phyloP scores from a whole-genome alignment of 2,113 vertebrate species.

The Dinomys branickii region DNA sequence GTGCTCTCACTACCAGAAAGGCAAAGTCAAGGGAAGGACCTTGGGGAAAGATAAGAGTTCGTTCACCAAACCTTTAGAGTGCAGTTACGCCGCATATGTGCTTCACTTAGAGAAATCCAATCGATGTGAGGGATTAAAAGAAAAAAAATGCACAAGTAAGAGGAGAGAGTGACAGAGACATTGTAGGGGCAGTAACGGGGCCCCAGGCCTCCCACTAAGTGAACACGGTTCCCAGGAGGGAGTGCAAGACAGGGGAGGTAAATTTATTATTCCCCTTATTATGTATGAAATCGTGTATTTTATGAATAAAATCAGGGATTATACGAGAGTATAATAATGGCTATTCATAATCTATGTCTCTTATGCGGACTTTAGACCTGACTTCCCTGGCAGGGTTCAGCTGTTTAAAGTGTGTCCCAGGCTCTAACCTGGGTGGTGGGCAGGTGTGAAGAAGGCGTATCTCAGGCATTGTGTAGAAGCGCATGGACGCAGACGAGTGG shows the following conservation, averaged over 20 bases:
- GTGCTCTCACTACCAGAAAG: not conserved
- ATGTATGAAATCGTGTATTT: conserved; percentile 35
- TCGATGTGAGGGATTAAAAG: not conserved
- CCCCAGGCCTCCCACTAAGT: not conserved
- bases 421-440: not conserved
- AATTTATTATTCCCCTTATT: not conserved
- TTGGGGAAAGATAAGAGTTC: not conserved
- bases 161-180: conserved; percentile 16
- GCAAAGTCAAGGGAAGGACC: not conserved
- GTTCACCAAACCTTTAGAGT: not conserved
- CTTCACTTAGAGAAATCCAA: not conserved
- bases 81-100: not conserved
- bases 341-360: conserved; percentile 1
- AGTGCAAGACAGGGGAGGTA: not conserved
- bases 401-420: conserved; percentile 6
- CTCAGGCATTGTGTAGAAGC: not conserved
- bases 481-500: not conserved
- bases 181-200: not conserved
- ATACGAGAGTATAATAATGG: conserved; percentile 46
- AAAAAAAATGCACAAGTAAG: not conserved
- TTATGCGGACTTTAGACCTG: conserved; percentile 9
- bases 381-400: not conserved
- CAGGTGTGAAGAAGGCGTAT: not conserved
- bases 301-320: not conserved
- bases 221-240: not conserved